Percentiles rank a stretch among this genome's conserved stretches.
Evolutionary conservation across 2,888 invertebrate species (phyloP).

Genomic region (Sphaerophoria taeniata): DNA sequence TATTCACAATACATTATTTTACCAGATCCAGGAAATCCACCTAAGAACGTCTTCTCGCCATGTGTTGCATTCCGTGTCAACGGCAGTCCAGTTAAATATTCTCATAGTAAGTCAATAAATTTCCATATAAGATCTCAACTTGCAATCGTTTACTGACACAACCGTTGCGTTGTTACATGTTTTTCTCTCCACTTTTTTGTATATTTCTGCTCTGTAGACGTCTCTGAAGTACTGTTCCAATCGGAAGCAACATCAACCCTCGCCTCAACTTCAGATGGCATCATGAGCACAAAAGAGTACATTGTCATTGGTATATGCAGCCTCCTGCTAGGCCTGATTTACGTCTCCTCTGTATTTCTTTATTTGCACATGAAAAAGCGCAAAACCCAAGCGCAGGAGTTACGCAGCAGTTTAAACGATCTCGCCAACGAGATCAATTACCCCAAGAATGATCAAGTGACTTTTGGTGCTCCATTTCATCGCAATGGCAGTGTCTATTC

Average conservation of each 20-base stretch:
- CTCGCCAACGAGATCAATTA: slow-evolving; percentile 83
- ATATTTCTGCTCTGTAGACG: slow-evolving; percentile 84
- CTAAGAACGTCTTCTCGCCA: slow-evolving; percentile 89
- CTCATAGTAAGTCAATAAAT: slow-evolving; percentile 84
- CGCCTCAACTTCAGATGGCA: slow-evolving; percentile 85
- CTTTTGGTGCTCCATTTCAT: slow-evolving; percentile 81
- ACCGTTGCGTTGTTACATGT: slow-evolving; percentile 3
- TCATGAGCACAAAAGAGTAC: slow-evolving; percentile 90
- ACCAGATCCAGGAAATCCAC: slow-evolving; percentile 79
- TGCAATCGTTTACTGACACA: slow-evolving; percentile 30
- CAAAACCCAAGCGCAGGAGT: slow-evolving; percentile 81
- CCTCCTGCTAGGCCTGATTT: slow-evolving; percentile 92
- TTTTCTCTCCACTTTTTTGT: not conserved
- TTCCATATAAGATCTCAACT: slow-evolving; percentile 34
- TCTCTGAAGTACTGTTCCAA: slow-evolving; percentile 91
- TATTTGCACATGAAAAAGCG: slow-evolving; percentile 91
- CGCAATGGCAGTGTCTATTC: slow-evolving; percentile 82
- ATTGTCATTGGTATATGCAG: slow-evolving; percentile 93
- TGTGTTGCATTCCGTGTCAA: slow-evolving; percentile 94
- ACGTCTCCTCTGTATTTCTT: slow-evolving; percentile 92
- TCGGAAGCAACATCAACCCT: slow-evolving; percentile 86
- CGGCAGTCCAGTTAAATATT: slow-evolving; percentile 89
- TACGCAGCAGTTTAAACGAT: slow-evolving; percentile 80
- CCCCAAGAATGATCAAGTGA: slow-evolving; percentile 83
- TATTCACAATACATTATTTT: not conserved